These are phyloP conservation scores for Trachymyrmex cornetzi DNA, from an alignment of 1,140 invertebrate species.

Conservation along the genomic window DNA sequence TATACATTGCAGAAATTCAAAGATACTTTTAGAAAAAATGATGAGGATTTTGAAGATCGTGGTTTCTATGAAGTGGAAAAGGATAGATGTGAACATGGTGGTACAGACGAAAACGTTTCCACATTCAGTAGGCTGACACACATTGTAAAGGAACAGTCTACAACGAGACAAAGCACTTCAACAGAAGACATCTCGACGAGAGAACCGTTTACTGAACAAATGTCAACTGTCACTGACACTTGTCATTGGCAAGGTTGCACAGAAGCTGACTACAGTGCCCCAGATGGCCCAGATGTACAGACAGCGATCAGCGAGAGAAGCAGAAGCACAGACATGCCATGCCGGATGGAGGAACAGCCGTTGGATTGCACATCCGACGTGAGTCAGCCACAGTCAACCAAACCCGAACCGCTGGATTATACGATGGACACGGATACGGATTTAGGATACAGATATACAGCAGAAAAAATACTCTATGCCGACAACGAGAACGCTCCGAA, in stretches of 20 bases:
- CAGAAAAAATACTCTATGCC: slow-evolving; percentile 60
- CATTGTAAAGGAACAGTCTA: slow-evolving; percentile 19
- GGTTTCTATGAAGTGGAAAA: slow-evolving; percentile 57
- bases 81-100: slow-evolving; percentile 37
- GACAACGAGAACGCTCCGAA: slow-evolving; percentile 59
- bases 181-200: neutral
- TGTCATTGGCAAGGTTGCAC: slow-evolving; percentile 40
- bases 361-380: slow-evolving; percentile 78
- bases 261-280: slow-evolving; percentile 49
- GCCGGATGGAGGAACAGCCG: slow-evolving; percentile 69
- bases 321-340: slow-evolving; percentile 46
- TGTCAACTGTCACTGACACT: slow-evolving; percentile 40
- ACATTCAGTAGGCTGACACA: slow-evolving; percentile 37
- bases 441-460: slow-evolving; percentile 46
- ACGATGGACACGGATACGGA: slow-evolving; percentile 70
- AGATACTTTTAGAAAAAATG: slow-evolving; percentile 70
- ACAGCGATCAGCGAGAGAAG: slow-evolving; percentile 40
- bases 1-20: slow-evolving; percentile 46
- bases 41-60: slow-evolving; percentile 69
- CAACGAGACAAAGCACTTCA: slow-evolving; percentile 20
- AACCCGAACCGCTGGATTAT: slow-evolving; percentile 76
- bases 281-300: slow-evolving; percentile 8
- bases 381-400: slow-evolving; percentile 44
- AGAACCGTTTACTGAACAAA: slow-evolving; percentile 22
- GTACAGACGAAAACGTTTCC: slow-evolving; percentile 7